Evolutionary conservation across 2,888 invertebrate species (phyloP), one percentile per base, ranked within the genome.

Genomic region (Perithous albicinctus): DNA sequence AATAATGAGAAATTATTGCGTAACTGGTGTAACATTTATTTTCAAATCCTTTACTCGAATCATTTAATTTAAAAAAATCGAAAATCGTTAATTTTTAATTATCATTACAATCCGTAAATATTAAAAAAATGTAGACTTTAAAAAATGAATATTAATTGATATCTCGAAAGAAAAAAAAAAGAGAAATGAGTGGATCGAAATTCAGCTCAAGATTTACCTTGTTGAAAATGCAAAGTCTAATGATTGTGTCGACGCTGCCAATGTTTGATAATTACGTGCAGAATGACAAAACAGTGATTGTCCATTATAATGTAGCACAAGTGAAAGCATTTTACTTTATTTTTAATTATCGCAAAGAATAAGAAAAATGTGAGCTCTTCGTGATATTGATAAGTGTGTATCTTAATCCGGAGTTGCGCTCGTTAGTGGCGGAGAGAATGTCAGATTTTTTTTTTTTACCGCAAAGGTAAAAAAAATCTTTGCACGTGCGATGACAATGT

Each of bases 241-340:
- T 1, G 15, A 56, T n/a, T 29, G 1, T 41, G 1, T n/a, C n/a
- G 56, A 56, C 32, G 32, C 56, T 15, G 29, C n/a, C 32, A 29
- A 56, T 32, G 29, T 3, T 48, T 20, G 48, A 48, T 48, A 15
- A 29, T 32, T 56, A 56, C 56, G 56, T 56, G 56, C 5, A 1
- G 32, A 32, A 56, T 0, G 56, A 29, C 26, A 32, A 56, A 56
- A 56, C 15, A 56, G 15, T 7, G 29, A 56, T 56, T 56, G 32
- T 2, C 6, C 15, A n/a, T 15, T 12, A 1, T 6, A 32, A 32
- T 56, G n/a, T 15, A 56, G 26, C 29, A 6, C 29, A 29, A 32
- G 56, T 32, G 32, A 32, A 56, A 56, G 56, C 32, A 56, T 56
- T 56, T 56, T 56, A 32, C 56, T 32, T 29, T n/a, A n/a, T n/a